phyloP scores from a whole-genome alignment of 2,888 invertebrate genomes.

The Venustoraphidia nigricollis region DNA sequence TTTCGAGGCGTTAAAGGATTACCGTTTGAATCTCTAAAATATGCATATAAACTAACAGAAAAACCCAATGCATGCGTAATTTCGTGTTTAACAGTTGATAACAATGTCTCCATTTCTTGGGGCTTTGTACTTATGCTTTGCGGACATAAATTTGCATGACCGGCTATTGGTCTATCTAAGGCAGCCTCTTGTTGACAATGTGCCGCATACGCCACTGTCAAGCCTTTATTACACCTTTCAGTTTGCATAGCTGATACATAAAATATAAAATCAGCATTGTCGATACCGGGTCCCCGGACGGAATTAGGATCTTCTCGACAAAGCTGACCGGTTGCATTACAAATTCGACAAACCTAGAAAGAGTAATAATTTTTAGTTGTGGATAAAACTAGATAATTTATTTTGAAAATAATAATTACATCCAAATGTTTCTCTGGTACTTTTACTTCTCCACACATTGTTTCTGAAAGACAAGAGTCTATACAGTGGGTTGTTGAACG shows the following conservation, averaged over 20 bases:
- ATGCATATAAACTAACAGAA: slow-evolving; percentile 91
- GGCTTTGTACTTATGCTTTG: slow-evolving; percentile 81
- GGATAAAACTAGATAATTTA: background rate
- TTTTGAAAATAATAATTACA: slow-evolving; percentile 37
- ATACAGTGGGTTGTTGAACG: slow-evolving; percentile 78
- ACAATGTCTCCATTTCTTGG: slow-evolving; percentile 76
- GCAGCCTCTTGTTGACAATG: slow-evolving; percentile 95
- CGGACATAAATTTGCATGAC: slow-evolving; percentile 97
- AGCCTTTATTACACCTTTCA: slow-evolving; percentile 75
- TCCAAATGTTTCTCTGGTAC: slow-evolving; percentile 90
- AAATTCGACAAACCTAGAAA: slow-evolving; percentile 66
- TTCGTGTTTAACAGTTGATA: slow-evolving; percentile 97
- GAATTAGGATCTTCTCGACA: slow-evolving; percentile 46
- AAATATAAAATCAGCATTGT: slow-evolving; percentile 84
- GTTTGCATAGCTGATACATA: slow-evolving; percentile 94
- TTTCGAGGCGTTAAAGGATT: slow-evolving; percentile 69
- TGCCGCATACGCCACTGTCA: slow-evolving; percentile 94
- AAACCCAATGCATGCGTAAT: slow-evolving; percentile 96
- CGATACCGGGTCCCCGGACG: slow-evolving; percentile 48
- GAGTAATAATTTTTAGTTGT: background rate
- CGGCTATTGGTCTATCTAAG: slow-evolving; percentile 54
- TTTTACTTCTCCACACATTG: slow-evolving; percentile 90
- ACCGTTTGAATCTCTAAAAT: slow-evolving; percentile 83
- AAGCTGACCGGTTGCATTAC: slow-evolving; percentile 73
- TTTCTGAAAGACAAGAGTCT: slow-evolving; percentile 61